Evolutionary conservation across 2,113 vertebrate genomes (phyloP).

Genomic region (Urocitellus parryii): DNA sequence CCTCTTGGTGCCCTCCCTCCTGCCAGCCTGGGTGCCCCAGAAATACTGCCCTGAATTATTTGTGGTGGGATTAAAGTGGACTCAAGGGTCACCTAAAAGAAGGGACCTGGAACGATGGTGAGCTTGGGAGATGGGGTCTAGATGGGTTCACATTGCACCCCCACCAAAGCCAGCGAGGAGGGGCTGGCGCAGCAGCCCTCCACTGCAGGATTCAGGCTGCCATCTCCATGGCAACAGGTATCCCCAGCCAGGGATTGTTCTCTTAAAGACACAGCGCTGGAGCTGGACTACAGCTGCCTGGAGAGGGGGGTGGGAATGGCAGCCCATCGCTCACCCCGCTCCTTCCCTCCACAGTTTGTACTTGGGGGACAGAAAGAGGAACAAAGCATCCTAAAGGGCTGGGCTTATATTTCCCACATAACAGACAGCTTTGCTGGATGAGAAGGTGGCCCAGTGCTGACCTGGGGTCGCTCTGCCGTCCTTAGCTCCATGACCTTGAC

Average conservation of each 20-base stretch:
- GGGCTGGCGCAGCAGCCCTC: conserved; percentile 33
- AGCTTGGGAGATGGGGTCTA: not conserved
- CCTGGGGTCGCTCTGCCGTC: not conserved
- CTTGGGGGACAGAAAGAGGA: not conserved
- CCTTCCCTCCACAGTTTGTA: not conserved
- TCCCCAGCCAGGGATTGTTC: conserved; percentile 50
- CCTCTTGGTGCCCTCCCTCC: not conserved
- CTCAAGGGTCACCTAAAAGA: not conserved
- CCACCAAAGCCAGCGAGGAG: not conserved
- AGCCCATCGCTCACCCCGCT: not conserved
- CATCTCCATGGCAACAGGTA: conserved; percentile 82
- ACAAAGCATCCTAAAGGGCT: not conserved
- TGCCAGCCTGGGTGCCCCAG: not conserved
- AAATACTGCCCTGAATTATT: not conserved
- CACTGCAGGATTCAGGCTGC: conserved; percentile 47
- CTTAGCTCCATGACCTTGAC: not conserved
- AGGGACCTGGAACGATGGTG: not conserved
- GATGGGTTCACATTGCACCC: not conserved
- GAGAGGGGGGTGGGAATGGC: not conserved
- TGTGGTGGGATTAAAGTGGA: not conserved
- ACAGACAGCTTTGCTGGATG: not conserved
- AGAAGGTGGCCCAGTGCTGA: not conserved
- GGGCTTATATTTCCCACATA: not conserved
- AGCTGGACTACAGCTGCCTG: not conserved
- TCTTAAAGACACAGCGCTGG: conserved; percentile 73